Conservation (phyloP, 2,888 invertebrate species). For the Pristionchus entomophagus region DNA sequence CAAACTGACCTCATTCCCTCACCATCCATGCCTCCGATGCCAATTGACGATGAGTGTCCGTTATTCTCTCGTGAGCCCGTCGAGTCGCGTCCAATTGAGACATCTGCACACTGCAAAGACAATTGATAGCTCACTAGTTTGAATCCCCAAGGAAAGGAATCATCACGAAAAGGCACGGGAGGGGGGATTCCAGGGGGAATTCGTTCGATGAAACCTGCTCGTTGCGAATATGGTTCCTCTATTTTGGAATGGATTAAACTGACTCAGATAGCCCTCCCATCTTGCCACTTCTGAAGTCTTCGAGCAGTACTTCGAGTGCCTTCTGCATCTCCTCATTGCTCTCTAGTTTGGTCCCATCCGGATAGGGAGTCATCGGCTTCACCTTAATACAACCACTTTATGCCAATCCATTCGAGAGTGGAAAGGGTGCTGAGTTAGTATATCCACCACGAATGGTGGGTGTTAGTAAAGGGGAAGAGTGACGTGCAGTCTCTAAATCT, state of each 20-base stretch:
- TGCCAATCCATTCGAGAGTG: background rate
- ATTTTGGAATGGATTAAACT: background rate
- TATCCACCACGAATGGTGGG: background rate
- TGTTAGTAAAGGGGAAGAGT: background rate
- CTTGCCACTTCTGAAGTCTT: constrained; percentile 34
- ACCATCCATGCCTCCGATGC: background rate
- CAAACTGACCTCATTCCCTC: background rate
- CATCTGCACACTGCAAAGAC: background rate
- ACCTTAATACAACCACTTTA: background rate
- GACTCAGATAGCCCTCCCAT: constrained; percentile 2
- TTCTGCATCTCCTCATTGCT: constrained; percentile 26
- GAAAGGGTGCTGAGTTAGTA: background rate
- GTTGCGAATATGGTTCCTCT: background rate
- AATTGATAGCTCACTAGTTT: background rate
- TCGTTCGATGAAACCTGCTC: background rate
- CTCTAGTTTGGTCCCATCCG: background rate
- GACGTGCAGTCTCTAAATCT: background rate
- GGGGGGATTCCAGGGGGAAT: background rate
- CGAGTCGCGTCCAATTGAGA: constrained; percentile 25
- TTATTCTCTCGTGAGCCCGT: constrained; percentile 28
- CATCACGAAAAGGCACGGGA: background rate
- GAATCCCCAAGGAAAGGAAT: background rate
- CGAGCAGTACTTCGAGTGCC: constrained; percentile 27
- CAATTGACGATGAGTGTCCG: constrained; percentile 14
- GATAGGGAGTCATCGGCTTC: constrained; percentile 33